Percentiles rank a stretch among this genome's conserved stretches.
phyloP scores from a whole-genome alignment of 2,113 vertebrate genomes.

The Alligator sinensis region DNA sequence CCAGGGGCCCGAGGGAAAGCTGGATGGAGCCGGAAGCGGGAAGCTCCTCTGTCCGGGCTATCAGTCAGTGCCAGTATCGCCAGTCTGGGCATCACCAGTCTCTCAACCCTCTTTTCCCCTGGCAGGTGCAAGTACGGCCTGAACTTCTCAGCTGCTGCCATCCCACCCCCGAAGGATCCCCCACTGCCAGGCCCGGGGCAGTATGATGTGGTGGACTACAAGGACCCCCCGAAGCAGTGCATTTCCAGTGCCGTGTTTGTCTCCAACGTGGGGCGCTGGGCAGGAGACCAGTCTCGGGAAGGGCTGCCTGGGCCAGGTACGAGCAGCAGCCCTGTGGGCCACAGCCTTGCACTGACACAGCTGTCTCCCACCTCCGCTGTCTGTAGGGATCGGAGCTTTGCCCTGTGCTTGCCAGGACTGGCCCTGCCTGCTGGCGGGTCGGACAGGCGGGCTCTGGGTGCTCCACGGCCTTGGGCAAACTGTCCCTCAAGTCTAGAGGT shows the following conservation, averaged over 20 bases:
- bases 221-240: slow-evolving; percentile 53
- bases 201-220: slow-evolving; percentile 66
- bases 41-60: not conserved
- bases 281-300: not conserved
- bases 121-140: slow-evolving; percentile 75
- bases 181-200: slow-evolving; percentile 81
- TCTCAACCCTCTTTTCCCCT: slow-evolving; percentile 39
- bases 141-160: slow-evolving; percentile 75
- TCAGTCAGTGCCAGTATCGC: not conserved
- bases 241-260: slow-evolving; percentile 79
- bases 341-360: not conserved
- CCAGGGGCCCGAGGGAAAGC: slow-evolving; percentile 16
- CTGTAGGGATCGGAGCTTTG: not conserved
- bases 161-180: slow-evolving; percentile 70
- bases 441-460: slow-evolving; percentile 60
- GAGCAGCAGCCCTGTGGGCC: not conserved
- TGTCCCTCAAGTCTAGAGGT: not conserved
- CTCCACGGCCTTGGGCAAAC: not conserved
- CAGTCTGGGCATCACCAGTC: not conserved
- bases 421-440: not conserved
- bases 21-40: slow-evolving; percentile 14
- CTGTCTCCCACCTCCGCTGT: not conserved
- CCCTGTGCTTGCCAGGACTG: not conserved
- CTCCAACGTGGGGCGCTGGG: slow-evolving; percentile 76
- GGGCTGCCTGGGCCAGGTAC: slow-evolving; percentile 83